These are phyloP conservation scores for Lasius fuliginosus DNA, from an alignment of 2,888 invertebrate genomes.

Conservation along the genomic window DNA sequence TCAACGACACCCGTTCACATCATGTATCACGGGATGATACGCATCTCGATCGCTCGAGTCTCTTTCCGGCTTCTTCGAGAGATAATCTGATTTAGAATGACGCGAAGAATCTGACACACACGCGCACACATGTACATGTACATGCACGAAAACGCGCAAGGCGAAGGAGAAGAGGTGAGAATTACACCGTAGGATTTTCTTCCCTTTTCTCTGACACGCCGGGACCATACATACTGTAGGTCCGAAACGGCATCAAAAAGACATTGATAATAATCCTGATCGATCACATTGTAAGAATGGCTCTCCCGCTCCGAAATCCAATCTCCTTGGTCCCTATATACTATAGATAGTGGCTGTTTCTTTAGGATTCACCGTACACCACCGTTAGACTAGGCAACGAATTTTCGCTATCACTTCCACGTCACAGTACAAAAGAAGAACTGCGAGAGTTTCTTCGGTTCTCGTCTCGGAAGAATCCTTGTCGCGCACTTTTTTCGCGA, in stretches of 20 bases:
- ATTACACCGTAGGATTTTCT: conserved; percentile 8
- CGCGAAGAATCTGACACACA: not conserved
- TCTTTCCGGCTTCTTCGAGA: conserved; percentile 10
- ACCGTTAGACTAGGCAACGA: conserved; percentile 16
- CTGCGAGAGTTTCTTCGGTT: conserved; percentile 28
- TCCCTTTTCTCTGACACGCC: conserved; percentile 9
- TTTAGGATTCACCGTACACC: conserved; percentile 44
- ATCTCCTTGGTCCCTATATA: conserved; percentile 20
- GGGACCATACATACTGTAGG: conserved; percentile 4
- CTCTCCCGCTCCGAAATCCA: conserved; percentile 6
- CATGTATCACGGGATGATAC: not conserved
- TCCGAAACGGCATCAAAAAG: conserved; percentile 8
- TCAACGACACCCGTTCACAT: not conserved
- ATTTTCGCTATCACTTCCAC: conserved; percentile 65
- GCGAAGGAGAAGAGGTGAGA: conserved; percentile 3
- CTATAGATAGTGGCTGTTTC: conserved; percentile 33
- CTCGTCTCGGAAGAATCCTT: conserved; percentile 21
- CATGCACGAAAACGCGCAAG: not conserved
- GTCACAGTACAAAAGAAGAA: conserved; percentile 74
- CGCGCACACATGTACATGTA: not conserved
- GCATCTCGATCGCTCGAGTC: conserved; percentile 16
- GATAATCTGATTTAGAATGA: not conserved
- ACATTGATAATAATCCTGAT: conserved; percentile 19
- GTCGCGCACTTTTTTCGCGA: conserved; percentile 12
- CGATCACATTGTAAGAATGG: not conserved